Evolutionary conservation across 2,888 invertebrate genomes (phyloP), one percentile per base, ranked within the genome.

Genomic region (Julus scandinavius): DNA sequence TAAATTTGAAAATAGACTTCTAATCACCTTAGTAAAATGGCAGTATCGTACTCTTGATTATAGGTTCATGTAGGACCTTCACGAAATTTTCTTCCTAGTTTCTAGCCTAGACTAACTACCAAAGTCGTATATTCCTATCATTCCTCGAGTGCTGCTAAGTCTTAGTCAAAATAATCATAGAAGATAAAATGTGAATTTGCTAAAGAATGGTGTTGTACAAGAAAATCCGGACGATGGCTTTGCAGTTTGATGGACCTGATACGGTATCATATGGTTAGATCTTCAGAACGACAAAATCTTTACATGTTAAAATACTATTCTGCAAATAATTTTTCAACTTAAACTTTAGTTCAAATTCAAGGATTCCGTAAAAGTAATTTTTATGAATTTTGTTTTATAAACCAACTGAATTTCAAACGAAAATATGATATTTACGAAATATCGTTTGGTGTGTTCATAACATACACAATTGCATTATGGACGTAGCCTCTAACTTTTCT

Each of bases 11-110:
- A 72, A 72, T 72, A 72, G 72, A 20, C 2, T 72, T 72, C 72
- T 72, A 72, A 72, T 72, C 72, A 72, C 72, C 29, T 72, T 72
- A 72, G n/a, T 72, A 72, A 72, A 72, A 72, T 72, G 72, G 72
- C 72, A 72, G 72, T 72, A 72, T 72, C 29, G 9, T 29, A 29
- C 72, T 72, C 72, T 29, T 72, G 72, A 72, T 29, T 29, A n/a
- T n/a, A 54, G 29, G 72, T 63, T 20, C 63, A 20, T 15, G 15
- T 63, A 5, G 63, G 20, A 58, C 58, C 15, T 17, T 58, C 58
- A 11, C 15, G 11, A 6, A 20, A n/a, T 63, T 0, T 20, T 63
- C 20, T 63, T 63, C 63, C n/a, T 72, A 11, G 13, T 29, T 29
- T 29, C 29, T 29, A 29, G n/a, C 29, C 9, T 20, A 29, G 29